Evolutionary conservation across 2,888 invertebrate genomes (phyloP).

Genomic region (Apotomis turbidana): DNA sequence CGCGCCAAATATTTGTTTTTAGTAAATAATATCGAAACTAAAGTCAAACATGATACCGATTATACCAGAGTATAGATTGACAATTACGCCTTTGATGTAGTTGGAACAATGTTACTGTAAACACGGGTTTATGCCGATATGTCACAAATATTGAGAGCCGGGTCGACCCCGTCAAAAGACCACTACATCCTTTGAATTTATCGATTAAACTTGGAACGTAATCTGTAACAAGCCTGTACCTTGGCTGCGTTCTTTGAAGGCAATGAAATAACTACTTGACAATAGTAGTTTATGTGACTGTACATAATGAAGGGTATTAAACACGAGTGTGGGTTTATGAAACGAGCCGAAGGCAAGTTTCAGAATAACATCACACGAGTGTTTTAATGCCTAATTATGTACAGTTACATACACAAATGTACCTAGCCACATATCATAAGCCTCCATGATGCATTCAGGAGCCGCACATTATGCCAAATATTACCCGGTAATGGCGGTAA

Average conservation of each 20-base stretch:
- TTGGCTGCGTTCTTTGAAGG: background rate
- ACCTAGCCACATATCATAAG: too few species aligned
- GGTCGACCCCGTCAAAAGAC: conserved; percentile 32
- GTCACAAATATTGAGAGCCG: conserved; percentile 23
- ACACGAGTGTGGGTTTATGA: too few species aligned
- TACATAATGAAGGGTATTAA: too few species aligned
- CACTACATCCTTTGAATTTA: conserved; percentile 18
- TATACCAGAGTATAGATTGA: conserved; percentile 26
- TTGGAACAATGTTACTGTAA: conserved; percentile 34
- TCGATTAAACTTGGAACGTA: conserved; percentile 5
- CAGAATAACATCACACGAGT: too few species aligned
- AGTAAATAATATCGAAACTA: conserved; percentile 39
- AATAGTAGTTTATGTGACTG: too few species aligned
- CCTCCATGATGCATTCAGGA: too few species aligned
- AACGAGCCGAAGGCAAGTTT: too few species aligned
- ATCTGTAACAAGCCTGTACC: background rate
- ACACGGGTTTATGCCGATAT: conserved; percentile 23
- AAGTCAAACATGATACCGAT: conserved; percentile 34
- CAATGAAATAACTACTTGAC: too few species aligned
- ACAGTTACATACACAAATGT: too few species aligned
- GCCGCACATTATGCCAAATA: too few species aligned
- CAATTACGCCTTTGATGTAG: conserved; percentile 35
- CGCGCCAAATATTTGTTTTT: conserved; percentile 37
- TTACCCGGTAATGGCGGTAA: too few species aligned
- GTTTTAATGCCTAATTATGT: too few species aligned